A percentile compares a stretch with the other conserved stretches of the same genome.
Evolutionary conservation across 2,113 vertebrate genomes (phyloP).

Genomic region (Aphyosemion australe): DNA sequence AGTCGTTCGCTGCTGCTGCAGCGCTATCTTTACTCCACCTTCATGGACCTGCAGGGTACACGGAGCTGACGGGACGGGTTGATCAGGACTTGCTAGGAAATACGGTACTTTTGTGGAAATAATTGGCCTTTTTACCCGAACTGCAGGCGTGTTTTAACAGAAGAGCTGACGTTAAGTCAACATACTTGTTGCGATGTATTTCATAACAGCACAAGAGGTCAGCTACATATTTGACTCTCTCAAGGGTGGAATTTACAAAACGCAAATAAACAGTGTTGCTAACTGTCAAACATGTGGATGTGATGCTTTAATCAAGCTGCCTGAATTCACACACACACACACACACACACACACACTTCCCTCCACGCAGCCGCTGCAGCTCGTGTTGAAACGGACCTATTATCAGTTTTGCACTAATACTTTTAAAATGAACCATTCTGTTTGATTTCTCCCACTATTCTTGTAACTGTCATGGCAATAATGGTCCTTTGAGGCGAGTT

Average conservation of each 20-base stretch:
- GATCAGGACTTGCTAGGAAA: slow-evolving; percentile 2
- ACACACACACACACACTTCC: slow-evolving; percentile 22
- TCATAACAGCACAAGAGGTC: slow-evolving; percentile 36
- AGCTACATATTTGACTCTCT: slow-evolving; percentile 23
- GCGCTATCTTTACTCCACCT: slow-evolving; percentile 15
- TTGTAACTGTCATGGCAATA: slow-evolving; percentile 73
- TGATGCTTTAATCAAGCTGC: slow-evolving; percentile 14
- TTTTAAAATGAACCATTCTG: slow-evolving; percentile 64
- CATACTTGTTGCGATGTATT: slow-evolving; percentile 1
- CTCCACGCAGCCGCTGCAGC: background rate
- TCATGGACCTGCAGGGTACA: slow-evolving; percentile 41
- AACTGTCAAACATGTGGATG: slow-evolving; percentile 34
- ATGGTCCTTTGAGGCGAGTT: slow-evolving; percentile 67
- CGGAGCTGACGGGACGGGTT: slow-evolving; percentile 46
- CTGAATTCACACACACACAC: slow-evolving; percentile 41
- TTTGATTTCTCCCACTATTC: slow-evolving; percentile 64
- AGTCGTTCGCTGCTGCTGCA: slow-evolving; percentile 32
- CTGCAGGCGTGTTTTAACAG: background rate
- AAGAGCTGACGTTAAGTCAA: background rate
- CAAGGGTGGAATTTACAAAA: slow-evolving; percentile 30
- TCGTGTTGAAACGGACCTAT: slow-evolving; percentile 13
- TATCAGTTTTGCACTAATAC: slow-evolving; percentile 58
- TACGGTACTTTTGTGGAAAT: too few species aligned
- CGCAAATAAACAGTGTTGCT: slow-evolving; percentile 31
- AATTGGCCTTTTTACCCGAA: background rate